Evolutionary conservation across 2,888 invertebrate genomes (phyloP), one percentile per base, ranked within the genome.

Genomic region (Synergus umbraculus): DNA sequence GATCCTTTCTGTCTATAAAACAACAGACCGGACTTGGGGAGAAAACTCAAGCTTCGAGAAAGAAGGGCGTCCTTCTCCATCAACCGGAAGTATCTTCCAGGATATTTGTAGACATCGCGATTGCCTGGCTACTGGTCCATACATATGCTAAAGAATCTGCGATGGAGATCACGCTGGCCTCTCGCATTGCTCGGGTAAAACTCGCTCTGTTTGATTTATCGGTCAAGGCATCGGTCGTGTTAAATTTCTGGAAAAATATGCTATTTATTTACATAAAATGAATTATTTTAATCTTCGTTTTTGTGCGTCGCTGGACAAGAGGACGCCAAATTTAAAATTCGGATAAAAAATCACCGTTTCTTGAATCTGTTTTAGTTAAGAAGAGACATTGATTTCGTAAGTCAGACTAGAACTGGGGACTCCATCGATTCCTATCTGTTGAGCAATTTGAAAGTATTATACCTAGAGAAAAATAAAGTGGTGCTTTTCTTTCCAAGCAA

Each of bases 201-300:
- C 79, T 83, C 86, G 90, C 91, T 91, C 91, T 90, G 89, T 91
- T 91, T 92, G 92, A 92, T 92, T 92, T 92, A 92, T 91, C 87
- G 89, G 90, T 84, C 80, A 82, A 86, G 88, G 87, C 88, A 89
- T 90, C 89, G 88, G 87, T 86, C 87, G 85, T 86, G 89, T 88
- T 88, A 90, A 92, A 91, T 91, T 91, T 91, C 88, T 82, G 87
- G 87, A 85, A 91, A 92, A 92, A 91, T 91, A 91, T 91, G 92
- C 90, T 90, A 78, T 81, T 79, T 37, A 84, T 86, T 86, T 85
- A 85, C 85, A 86, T 86, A 84, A 85, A 82, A 85, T 85, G 85
- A 86, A 85, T 85, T 86, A 86, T 85, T 85, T 73, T 10, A 41
- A 73, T 54, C 49, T 73, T 58, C 29, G 69, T 29, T 69, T 73